Evolutionary conservation across 2,797 vertebrate genomes (phyloP).

Genomic region (Synaphobranchus kaupii): DNA sequence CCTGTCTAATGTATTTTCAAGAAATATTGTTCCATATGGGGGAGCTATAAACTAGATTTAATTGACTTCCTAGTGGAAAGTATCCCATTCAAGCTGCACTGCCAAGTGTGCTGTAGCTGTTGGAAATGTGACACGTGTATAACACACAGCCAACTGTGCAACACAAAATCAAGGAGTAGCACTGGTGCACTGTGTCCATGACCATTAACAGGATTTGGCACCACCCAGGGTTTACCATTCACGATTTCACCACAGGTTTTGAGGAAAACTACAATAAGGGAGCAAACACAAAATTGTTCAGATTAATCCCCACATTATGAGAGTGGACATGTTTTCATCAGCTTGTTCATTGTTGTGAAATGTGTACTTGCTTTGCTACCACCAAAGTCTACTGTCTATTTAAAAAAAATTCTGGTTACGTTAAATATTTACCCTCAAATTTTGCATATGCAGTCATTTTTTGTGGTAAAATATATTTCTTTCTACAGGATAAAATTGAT

Average conservation of each 20-base stretch:
- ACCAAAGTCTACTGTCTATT: too few species aligned
- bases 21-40: not conserved
- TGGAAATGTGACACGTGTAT: constrained; percentile 16
- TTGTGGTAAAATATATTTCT: too few species aligned
- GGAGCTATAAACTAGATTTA: not conserved
- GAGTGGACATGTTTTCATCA: constrained; percentile 4
- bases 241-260: constrained; percentile 21
- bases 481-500: too few species aligned
- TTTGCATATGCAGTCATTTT: too few species aligned
- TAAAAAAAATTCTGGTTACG: too few species aligned
- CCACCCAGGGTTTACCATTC: constrained; percentile 33
- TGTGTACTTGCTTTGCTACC: not conserved
- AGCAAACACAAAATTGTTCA: not conserved
- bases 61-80: not conserved
- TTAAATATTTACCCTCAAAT: too few species aligned
- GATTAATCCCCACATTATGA: constrained; percentile 7
- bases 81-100: not conserved
- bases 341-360: constrained; percentile 8
- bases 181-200: constrained; percentile 23
- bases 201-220: constrained; percentile 35
- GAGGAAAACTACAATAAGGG: constrained; percentile 17
- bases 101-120: constrained; percentile 12
- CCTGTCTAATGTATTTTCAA: not conserved
- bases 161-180: constrained; percentile 26
- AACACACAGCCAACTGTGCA: constrained; percentile 29